These are phyloP conservation scores for Agrochola litura DNA, from an alignment of 2,888 invertebrate species.

Conservation along the genomic window DNA sequence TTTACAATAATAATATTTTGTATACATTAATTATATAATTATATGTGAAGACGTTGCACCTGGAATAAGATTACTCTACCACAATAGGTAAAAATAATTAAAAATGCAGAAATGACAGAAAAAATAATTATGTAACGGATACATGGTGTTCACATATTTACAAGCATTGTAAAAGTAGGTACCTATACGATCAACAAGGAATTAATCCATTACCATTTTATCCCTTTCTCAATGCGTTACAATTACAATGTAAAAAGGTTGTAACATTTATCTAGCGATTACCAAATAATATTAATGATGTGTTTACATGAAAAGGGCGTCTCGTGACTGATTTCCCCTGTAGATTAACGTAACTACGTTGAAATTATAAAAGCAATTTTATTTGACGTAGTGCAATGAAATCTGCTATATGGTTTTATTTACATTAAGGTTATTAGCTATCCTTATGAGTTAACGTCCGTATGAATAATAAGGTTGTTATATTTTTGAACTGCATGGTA, in stretches of 20 bases:
- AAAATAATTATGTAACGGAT: no score
- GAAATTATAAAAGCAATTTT: slow-evolving; percentile 56
- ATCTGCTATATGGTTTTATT: slow-evolving; percentile 42
- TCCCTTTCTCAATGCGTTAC: slow-evolving; percentile 19
- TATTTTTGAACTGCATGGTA: neutral
- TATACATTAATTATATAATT: no score
- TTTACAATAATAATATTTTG: no score
- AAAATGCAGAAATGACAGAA: no score
- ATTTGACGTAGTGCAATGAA: slow-evolving; percentile 52
- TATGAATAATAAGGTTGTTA: neutral
- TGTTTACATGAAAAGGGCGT: slow-evolving; percentile 56
- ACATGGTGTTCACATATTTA: no score
- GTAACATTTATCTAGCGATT: slow-evolving; percentile 49
- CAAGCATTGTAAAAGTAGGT: no score
- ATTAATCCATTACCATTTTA: slow-evolving; percentile 34
- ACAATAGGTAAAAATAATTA: no score
- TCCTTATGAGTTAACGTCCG: neutral
- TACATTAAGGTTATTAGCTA: slow-evolving; percentile 27
- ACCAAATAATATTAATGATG: slow-evolving; percentile 65
- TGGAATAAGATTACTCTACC: no score
- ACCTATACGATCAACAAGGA: no score
- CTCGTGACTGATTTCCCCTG: slow-evolving; percentile 54
- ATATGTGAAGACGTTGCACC: no score
- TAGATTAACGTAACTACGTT: slow-evolving; percentile 56
- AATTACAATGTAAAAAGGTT: slow-evolving; percentile 49